A percentile compares a stretch with the other conserved stretches of the same genome.
Evolutionary conservation across 2,113 vertebrate genomes (phyloP).

Genomic region (Lanius ludovicianus): DNA sequence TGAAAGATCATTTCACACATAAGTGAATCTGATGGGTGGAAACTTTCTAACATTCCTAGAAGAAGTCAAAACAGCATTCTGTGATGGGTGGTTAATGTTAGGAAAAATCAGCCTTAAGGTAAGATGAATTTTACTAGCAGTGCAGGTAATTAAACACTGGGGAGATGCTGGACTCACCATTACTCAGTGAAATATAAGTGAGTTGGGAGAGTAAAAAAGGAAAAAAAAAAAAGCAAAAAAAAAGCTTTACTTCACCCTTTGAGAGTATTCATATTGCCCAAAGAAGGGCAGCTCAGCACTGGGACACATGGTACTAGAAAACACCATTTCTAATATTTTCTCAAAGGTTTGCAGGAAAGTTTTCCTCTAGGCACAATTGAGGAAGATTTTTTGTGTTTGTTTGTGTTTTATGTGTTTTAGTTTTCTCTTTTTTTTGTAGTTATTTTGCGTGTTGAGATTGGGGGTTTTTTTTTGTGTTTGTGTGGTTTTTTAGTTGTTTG

Average conservation of each 20-base stretch:
- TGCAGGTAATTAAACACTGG: background rate
- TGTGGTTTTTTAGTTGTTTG: background rate
- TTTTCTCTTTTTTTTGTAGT: background rate
- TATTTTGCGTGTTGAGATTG: background rate
- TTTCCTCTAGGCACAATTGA: background rate
- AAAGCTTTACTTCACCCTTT: background rate
- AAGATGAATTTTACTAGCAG: background rate
- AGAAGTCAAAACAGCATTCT: background rate
- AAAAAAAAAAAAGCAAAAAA: accelerated
- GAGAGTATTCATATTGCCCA: background rate
- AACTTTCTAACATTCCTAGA: background rate
- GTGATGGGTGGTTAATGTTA: background rate
- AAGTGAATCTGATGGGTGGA: background rate
- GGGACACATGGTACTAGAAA: background rate
- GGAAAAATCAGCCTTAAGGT: background rate
- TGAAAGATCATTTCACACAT: background rate
- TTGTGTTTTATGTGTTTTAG: background rate
- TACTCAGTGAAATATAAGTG: background rate
- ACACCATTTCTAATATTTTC: background rate
- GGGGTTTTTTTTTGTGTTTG: background rate
- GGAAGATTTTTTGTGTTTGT: background rate
- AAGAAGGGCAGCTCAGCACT: background rate
- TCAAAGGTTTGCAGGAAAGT: background rate
- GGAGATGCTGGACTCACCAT: background rate
- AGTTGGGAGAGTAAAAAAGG: background rate